Conservation (phyloP, 1,140 invertebrate genomes). For the Apocrypta bakeri region DNA sequence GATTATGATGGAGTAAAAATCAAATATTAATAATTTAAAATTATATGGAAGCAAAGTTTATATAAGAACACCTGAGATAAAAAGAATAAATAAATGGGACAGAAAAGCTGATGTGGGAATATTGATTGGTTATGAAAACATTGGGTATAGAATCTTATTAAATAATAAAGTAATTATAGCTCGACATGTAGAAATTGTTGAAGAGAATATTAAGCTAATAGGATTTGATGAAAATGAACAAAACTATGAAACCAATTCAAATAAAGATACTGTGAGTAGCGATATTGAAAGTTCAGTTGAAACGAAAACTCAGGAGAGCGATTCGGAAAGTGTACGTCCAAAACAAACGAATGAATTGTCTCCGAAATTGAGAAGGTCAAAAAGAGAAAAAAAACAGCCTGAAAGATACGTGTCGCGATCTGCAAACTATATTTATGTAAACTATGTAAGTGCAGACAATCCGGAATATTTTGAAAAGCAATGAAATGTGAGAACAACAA, state of each 20-base stretch:
- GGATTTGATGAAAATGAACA: slow-evolving; percentile 45
- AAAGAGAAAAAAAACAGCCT: background rate
- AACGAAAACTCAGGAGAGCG: background rate
- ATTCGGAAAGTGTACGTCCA: background rate
- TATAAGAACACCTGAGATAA: slow-evolving; percentile 6
- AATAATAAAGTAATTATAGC: slow-evolving; percentile 55
- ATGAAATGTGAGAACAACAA: slow-evolving; percentile 10
- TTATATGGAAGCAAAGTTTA: slow-evolving; percentile 24
- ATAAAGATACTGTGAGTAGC: background rate
- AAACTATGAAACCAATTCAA: slow-evolving; percentile 29
- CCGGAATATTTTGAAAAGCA: slow-evolving; percentile 17
- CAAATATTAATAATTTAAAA: slow-evolving; percentile 17
- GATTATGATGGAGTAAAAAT: slow-evolving; percentile 60
- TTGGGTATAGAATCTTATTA: slow-evolving; percentile 28
- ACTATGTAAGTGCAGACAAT: slow-evolving; percentile 22
- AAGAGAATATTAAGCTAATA: slow-evolving; percentile 37
- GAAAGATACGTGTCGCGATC: background rate
- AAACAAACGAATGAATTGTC: background rate
- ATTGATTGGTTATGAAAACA: slow-evolving; percentile 36
- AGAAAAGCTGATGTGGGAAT: slow-evolving; percentile 54
- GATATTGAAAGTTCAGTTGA: background rate
- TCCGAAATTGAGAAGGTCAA: slow-evolving; percentile 45
- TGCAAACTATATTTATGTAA: slow-evolving; percentile 36
- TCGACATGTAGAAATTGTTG: slow-evolving; percentile 55
- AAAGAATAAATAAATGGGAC: slow-evolving; percentile 54